A percentile compares a stretch with the other conserved stretches of the same genome.
Conservation (phyloP, 2,888 invertebrate genomes). For the Anoplius nigerrimus region DNA sequence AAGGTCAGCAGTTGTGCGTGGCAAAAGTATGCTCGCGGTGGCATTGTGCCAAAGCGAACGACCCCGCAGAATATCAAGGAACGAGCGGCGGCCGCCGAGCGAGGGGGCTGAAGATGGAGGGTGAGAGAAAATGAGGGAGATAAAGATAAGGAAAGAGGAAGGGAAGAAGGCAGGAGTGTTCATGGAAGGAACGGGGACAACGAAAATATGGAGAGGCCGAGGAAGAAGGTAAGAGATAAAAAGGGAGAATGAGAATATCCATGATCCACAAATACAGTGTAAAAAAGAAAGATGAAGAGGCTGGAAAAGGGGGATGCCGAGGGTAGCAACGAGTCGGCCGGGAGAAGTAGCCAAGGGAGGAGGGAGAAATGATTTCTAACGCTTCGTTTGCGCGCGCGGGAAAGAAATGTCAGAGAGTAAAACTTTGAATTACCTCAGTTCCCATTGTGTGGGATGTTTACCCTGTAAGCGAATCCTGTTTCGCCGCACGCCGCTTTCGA, state of each 20-base stretch:
- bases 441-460: neutral
- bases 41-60: constrained; percentile 40
- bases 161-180: neutral
- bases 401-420: neutral
- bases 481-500: neutral
- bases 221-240: constrained; percentile 15
- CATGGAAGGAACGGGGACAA: neutral
- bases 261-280: constrained; percentile 23
- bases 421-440: neutral
- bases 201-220: constrained; percentile 16
- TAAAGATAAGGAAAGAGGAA: neutral
- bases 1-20: constrained; percentile 42
- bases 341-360: neutral
- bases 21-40: constrained; percentile 36
- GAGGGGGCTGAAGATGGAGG: neutral
- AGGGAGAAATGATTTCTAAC: neutral
- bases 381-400: neutral
- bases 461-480: neutral
- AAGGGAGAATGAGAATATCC: constrained; percentile 25
- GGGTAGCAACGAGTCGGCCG: neutral
- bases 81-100: neutral
- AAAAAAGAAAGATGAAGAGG: neutral
- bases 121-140: neutral
- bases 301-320: no score
- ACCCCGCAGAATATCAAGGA: constrained; percentile 26